These are phyloP conservation scores for Halcyon smyrnensis DNA, from an alignment of 2,797 vertebrate genomes.

Conservation along the genomic window DNA sequence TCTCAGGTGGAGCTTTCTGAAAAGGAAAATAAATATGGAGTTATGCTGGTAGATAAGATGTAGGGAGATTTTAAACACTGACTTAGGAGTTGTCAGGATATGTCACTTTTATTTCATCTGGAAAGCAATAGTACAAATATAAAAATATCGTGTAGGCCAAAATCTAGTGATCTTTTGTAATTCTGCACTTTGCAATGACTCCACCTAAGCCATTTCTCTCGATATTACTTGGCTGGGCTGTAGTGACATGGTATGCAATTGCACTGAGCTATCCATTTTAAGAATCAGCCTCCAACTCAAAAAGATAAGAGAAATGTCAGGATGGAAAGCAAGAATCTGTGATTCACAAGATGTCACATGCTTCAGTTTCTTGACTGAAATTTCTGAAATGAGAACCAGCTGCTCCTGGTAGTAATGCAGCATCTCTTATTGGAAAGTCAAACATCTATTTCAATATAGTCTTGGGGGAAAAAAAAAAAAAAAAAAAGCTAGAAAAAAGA, in stretches of 20 bases:
- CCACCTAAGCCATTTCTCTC: constrained; percentile 28
- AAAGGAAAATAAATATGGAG: background rate
- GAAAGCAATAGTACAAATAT: background rate
- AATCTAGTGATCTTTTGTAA: background rate
- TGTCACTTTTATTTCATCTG: constrained; percentile 1
- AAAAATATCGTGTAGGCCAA: background rate
- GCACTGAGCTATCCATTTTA: background rate
- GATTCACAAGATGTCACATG: constrained; percentile 46
- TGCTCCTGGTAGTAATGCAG: constrained; percentile 32
- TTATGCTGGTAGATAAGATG: background rate
- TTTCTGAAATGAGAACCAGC: constrained; percentile 57
- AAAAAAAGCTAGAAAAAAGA: background rate
- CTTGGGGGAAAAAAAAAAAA: rapidly evolving
- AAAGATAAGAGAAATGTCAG: constrained; percentile 45
- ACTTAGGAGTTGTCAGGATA: background rate
- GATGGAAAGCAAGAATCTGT: constrained; percentile 25
- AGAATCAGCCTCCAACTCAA: constrained; percentile 20
- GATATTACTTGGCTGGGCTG: background rate
- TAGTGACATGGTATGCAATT: background rate
- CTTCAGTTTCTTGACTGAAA: constrained; percentile 29
- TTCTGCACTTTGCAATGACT: constrained; percentile 23
- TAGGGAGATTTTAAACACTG: background rate
- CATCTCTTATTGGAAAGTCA: constrained; percentile 25
- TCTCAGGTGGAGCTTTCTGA: background rate
- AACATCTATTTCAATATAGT: constrained; percentile 27